Evolutionary conservation across 2,113 vertebrate genomes (phyloP).

Genomic region (Echinops telfairi): DNA sequence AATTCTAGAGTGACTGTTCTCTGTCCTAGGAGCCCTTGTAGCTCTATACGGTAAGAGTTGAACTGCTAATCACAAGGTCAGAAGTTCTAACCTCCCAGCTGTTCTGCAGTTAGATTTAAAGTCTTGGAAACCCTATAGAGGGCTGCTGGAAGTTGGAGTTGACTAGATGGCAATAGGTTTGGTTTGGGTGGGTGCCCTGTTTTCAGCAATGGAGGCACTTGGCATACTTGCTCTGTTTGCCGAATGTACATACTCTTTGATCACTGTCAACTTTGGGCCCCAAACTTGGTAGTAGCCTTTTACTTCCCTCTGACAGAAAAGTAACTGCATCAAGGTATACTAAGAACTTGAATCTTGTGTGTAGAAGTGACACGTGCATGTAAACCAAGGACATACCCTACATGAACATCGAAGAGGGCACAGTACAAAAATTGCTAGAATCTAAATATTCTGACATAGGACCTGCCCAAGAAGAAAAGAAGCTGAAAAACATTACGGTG

Average conservation of each 20-base stretch:
- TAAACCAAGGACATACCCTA: constrained; percentile 2
- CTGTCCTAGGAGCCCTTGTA: no score
- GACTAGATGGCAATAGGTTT: no score
- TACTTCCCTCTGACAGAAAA: not conserved
- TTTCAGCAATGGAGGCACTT: not conserved
- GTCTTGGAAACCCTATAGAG: no score
- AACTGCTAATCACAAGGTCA: no score
- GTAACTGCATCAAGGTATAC: not conserved
- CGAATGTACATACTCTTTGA: not conserved
- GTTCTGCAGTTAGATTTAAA: no score
- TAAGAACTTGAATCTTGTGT: not conserved
- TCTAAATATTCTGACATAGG: not conserved
- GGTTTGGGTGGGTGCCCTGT: no score
- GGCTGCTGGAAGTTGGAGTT: no score
- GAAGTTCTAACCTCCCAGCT: no score
- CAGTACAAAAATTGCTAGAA: not conserved
- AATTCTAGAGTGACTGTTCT: not conserved
- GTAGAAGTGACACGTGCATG: not conserved
- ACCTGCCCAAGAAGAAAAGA: not conserved
- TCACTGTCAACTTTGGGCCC: not conserved
- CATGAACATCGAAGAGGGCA: not conserved
- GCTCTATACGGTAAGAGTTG: no score
- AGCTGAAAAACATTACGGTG: not conserved
- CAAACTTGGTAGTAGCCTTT: not conserved
- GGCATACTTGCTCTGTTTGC: not conserved